phyloP scores from a whole-genome alignment of 30 jellyfish, hydroid and myxozoan species.

The Pseudorhiza aurosa region DNA sequence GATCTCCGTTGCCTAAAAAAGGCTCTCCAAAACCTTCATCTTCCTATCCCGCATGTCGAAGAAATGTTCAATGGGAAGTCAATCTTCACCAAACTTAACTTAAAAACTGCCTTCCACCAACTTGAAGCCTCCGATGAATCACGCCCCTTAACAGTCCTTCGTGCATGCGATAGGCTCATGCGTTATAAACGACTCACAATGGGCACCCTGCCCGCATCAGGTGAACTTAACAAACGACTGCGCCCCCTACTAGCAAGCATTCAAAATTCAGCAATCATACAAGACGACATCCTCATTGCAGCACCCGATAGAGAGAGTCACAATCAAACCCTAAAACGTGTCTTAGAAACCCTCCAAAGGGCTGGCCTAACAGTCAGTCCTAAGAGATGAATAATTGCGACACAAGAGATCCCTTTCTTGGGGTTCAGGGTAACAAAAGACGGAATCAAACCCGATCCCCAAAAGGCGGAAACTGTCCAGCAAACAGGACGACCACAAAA shows the following conservation, averaged over 20 bases:
- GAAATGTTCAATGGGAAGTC: slow-evolving; percentile 41
- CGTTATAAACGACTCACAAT: slow-evolving; percentile 62
- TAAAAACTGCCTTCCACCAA: slow-evolving; percentile 68
- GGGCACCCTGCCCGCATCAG: slow-evolving; percentile 61
- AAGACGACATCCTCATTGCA: neutral
- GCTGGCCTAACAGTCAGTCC: slow-evolving; percentile 28
- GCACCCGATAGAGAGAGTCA: neutral
- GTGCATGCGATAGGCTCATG: slow-evolving; percentile 36
- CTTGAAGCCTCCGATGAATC: slow-evolving; percentile 37
- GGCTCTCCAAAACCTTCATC: slow-evolving; percentile 33
- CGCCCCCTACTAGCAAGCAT: slow-evolving; percentile 57
- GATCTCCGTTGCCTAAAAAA: slow-evolving; percentile 41
- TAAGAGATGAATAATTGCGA: neutral
- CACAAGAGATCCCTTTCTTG: slow-evolving; percentile 8
- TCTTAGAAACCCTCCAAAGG: neutral
- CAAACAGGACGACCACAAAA: slow-evolving; percentile 5
- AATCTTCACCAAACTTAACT: slow-evolving; percentile 51
- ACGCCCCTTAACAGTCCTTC: slow-evolving; percentile 32
- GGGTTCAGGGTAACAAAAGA: slow-evolving; percentile 6
- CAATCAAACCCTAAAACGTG: slow-evolving; percentile 2
- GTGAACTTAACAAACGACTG: slow-evolving; percentile 64
- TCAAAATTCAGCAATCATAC: neutral
- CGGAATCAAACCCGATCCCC: slow-evolving; percentile 15
- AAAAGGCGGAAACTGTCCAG: neutral
- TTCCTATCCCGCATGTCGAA: slow-evolving; percentile 63